Conservation (phyloP, 2,888 invertebrate genomes). For the Oscheius sp. region DNA sequence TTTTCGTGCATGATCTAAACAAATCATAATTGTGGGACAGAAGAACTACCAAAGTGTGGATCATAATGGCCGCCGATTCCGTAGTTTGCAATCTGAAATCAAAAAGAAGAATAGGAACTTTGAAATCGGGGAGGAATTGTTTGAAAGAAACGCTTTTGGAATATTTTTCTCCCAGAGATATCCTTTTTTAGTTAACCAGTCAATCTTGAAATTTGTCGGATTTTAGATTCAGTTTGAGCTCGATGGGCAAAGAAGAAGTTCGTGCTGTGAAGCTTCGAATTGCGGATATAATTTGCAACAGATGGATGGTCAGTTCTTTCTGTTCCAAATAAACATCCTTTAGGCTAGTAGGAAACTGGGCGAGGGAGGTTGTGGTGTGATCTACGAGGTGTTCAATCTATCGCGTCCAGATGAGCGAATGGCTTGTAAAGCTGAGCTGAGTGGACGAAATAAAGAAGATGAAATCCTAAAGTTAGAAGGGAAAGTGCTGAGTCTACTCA, state of each 20-base stretch:
- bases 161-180: background rate
- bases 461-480: conserved; percentile 43
- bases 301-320: conserved; percentile 35
- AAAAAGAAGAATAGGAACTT: too few relatives aligned
- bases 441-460: conserved; percentile 40
- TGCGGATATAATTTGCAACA: conserved; percentile 39
- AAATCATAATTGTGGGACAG: too few relatives aligned
- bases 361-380: conserved; percentile 49
- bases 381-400: conserved; percentile 43
- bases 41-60: too few relatives aligned
- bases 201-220: too few relatives aligned
- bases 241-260: conserved; percentile 20
- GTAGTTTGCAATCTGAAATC: conserved; percentile 29
- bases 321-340: background rate
- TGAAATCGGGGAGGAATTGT: background rate
- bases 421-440: conserved; percentile 46
- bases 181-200: background rate
- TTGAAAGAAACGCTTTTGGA: background rate
- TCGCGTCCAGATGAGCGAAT: conserved; percentile 32
- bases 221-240: background rate
- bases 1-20: conserved; percentile 77
- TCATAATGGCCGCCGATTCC: conserved; percentile 87
- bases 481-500: conserved; percentile 36
- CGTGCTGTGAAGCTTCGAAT: conserved; percentile 34
- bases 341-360: conserved; percentile 45